Conservation (phyloP, 2,797 vertebrate genomes). For the Brachyalestes nurse region DNA sequence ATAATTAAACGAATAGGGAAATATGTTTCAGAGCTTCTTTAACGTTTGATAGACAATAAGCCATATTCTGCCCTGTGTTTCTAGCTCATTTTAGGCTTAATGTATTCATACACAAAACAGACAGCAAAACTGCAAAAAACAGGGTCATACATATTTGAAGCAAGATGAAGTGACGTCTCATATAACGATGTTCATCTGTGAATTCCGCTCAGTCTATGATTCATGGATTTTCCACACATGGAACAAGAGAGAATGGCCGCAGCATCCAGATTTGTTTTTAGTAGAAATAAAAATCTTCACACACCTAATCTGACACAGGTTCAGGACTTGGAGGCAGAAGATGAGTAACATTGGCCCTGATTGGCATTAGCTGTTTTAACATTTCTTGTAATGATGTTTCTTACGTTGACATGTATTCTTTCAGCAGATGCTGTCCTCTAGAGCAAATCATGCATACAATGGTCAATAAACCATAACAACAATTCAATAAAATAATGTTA, state of each 20-base stretch:
- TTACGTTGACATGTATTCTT: background rate
- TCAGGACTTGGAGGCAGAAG: background rate
- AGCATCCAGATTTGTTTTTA: background rate
- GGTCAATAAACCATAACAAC: too few species aligned
- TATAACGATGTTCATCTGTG: background rate
- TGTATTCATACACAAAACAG: slow-evolving; percentile 11
- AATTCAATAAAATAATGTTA: too few species aligned
- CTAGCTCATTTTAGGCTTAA: slow-evolving; percentile 34
- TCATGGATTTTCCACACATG: background rate
- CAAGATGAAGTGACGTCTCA: background rate
- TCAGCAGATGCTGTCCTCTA: background rate
- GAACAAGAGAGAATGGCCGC: background rate
- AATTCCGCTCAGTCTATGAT: background rate
- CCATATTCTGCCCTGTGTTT: slow-evolving; percentile 19
- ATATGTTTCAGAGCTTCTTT: slow-evolving; percentile 25
- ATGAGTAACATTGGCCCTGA: too few species aligned
- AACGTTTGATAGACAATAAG: slow-evolving; percentile 38
- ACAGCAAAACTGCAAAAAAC: background rate
- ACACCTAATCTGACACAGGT: background rate
- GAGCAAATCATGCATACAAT: background rate
- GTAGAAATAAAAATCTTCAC: background rate
- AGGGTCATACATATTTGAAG: background rate
- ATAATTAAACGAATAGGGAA: slow-evolving; percentile 19
- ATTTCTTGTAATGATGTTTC: too few species aligned
- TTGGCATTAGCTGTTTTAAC: background rate